Percentiles rank a stretch among this genome's conserved stretches.
Conservation (phyloP, 37 sponge, comb jelly and placozoan genomes). For the Eunapius fragilis region DNA sequence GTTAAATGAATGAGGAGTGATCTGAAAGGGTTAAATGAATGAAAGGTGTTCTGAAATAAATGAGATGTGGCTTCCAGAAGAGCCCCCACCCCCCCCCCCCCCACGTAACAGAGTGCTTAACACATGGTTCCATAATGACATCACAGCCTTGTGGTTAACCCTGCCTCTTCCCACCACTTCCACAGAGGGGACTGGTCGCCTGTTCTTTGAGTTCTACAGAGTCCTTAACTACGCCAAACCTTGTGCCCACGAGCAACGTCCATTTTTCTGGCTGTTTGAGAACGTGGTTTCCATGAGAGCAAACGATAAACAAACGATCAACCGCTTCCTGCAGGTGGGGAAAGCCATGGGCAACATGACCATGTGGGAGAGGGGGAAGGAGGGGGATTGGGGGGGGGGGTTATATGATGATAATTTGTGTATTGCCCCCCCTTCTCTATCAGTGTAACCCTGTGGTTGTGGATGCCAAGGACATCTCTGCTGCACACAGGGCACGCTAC, state of each 20-base stretch:
- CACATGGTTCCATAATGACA: too few relatives aligned
- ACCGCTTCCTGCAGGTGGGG: conserved; percentile 84
- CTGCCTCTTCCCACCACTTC: not conserved
- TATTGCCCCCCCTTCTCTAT: not conserved
- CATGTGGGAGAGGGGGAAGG: not conserved
- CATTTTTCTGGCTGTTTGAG: conserved; percentile 97
- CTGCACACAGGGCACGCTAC: conserved; percentile 80
- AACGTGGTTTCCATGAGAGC: conserved; percentile 94
- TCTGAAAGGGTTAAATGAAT: too few relatives aligned
- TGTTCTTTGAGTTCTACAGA: conserved; percentile 97
- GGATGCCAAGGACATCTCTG: conserved; percentile 85
- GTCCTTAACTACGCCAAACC: conserved; percentile 73
- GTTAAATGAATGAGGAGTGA: not conserved
- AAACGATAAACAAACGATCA: conserved; percentile 79
- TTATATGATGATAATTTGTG: not conserved
- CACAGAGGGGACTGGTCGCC: conserved; percentile 88
- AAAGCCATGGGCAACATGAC: not conserved
- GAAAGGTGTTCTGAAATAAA: too few relatives aligned
- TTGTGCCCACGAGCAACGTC: conserved; percentile 45
- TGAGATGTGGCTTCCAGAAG: too few relatives aligned
- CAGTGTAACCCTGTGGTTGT: conserved; percentile 84
- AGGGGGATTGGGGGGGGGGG: not conserved
- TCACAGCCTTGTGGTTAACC: too few relatives aligned
- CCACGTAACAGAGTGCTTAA: too few relatives aligned
- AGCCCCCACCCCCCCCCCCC: too few relatives aligned